Conservation (phyloP, 2,113 vertebrate genomes). For the Petromus typicus region DNA sequence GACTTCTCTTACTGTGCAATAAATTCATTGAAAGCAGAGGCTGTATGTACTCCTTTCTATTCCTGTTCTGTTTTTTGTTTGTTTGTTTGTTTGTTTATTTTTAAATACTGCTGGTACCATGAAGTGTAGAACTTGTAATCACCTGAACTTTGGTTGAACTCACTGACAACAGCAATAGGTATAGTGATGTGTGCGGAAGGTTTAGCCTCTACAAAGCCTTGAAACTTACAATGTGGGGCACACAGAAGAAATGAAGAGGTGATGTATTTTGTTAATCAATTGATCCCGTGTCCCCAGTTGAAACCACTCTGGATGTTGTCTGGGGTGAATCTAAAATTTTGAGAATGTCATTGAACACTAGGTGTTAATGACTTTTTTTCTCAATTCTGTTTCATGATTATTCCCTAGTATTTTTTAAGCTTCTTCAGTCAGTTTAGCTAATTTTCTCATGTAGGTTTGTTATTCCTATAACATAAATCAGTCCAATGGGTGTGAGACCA, state of each 20-base stretch:
- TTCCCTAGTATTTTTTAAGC: not conserved
- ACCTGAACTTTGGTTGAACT: not conserved
- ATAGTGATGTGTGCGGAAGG: not conserved
- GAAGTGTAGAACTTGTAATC: not conserved
- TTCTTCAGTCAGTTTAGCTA: not conserved
- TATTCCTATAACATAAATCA: not conserved
- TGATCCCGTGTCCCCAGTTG: not conserved
- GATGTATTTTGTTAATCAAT: not conserved
- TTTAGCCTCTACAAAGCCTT: not conserved
- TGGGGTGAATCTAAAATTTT: not conserved
- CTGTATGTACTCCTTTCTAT: not conserved
- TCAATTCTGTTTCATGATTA: not conserved
- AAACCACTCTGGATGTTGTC: not conserved
- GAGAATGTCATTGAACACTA: not conserved
- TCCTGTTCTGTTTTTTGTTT: not conserved
- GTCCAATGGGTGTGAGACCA: not conserved
- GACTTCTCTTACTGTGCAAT: not conserved
- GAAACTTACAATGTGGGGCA: not conserved
- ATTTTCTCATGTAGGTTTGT: not conserved
- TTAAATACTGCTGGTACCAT: not conserved
- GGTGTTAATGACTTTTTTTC: not conserved
- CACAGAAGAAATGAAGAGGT: not conserved
- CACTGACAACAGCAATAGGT: not conserved
- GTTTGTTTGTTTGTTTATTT: not conserved
- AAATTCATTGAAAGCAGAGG: not conserved